Evolutionary conservation across 2,113 vertebrate genomes (phyloP).

Genomic region (Epinephelus moara): DNA sequence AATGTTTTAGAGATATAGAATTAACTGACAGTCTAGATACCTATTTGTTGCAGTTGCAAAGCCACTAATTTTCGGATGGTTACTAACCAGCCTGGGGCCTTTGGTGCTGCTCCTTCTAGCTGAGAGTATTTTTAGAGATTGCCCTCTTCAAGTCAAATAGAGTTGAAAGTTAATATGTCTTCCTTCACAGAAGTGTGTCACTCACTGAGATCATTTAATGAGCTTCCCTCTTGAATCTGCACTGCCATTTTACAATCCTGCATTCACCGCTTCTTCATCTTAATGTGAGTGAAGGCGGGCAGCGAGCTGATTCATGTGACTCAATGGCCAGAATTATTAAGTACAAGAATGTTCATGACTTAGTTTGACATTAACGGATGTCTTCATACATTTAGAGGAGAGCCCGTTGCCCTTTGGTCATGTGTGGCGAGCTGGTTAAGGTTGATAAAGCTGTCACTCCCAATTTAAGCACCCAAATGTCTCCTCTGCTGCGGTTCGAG

Average conservation of each 20-base stretch:
- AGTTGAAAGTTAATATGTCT: conserved; percentile 46
- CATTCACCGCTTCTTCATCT: background rate
- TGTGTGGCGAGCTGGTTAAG: background rate
- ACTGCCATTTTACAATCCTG: conserved; percentile 12
- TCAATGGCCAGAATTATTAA: conserved; percentile 23
- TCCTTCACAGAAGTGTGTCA: conserved; percentile 54
- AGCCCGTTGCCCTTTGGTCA: background rate
- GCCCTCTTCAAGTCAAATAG: conserved; percentile 38
- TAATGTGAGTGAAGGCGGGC: conserved; percentile 4
- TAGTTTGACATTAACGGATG: background rate
- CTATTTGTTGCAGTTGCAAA: background rate
- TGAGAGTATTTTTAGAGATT: conserved; percentile 53
- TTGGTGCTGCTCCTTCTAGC: background rate
- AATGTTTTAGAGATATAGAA: background rate
- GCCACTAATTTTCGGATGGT: background rate
- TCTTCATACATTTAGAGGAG: background rate
- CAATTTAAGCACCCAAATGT: conserved; percentile 17
- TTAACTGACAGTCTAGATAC: background rate
- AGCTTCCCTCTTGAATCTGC: background rate
- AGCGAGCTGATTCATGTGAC: conserved; percentile 12
- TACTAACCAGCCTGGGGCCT: background rate
- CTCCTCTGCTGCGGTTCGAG: conserved; percentile 15
- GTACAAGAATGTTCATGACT: background rate
- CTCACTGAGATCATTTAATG: conserved; percentile 17
- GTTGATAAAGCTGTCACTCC: conserved; percentile 10